Evolutionary conservation across 2,113 vertebrate species (phyloP), one percentile per base, ranked within the genome.

Genomic region (Rana temporaria): DNA sequence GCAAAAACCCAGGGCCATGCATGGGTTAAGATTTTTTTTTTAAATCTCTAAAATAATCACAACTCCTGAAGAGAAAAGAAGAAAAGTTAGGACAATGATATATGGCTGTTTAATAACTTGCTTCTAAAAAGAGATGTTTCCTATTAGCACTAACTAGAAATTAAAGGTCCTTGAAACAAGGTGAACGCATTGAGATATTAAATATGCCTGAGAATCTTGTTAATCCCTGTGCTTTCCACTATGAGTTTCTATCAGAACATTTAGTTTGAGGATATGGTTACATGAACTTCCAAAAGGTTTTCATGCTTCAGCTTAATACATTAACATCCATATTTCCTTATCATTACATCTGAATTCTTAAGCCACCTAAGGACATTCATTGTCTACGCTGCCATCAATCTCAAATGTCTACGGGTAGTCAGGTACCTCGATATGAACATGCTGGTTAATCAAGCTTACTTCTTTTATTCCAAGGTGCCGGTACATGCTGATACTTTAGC

Each of bases 401-500:
- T 80, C 12, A 19, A 17, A 69, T 1, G 78, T 63, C 22, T 34
- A 20, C 12, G 26, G 14, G 32, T 80, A 84, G 52, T 12, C 24
- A 57, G 6, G 2, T 75, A 30, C n/a, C 59, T 0, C 0, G 14
- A 77, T 81, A 19, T 19, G 78, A 74, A 20, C 24, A 69, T 4
- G 82, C 19, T 72, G 4, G 1, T 22, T 87, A 82, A 85, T 64
- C 0, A 19, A 83, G 14, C 1, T 32, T 38, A 16, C 14, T 52
- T 42, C 66, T 8, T 86, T 6, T 68, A 55, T 78, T 34, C 14
- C 3, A 75, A 55, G 56, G 14, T 22, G 18, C 48, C 0, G 24
- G 80, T 5, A 85, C 18, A 66, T 59, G 59, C 52, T 63, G 69
- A 81, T 80, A 85, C 6, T 77, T 83, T 80, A 85, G n/a, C 82